Percentiles rank a stretch among this genome's conserved stretches.
Evolutionary conservation across 2,888 invertebrate species (phyloP).

Genomic region (Sesia bembeciformis): DNA sequence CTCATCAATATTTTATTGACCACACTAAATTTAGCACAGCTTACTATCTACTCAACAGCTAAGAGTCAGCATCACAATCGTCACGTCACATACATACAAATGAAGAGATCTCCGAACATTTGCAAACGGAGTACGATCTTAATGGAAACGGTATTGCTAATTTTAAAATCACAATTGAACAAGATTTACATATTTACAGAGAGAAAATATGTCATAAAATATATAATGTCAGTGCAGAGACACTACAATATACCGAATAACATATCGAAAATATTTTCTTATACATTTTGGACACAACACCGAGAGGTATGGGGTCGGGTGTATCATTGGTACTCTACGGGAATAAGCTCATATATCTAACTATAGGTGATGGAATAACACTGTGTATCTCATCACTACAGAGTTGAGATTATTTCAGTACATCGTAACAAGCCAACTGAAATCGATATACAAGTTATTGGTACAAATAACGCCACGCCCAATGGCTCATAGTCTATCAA

Average conservation of each 20-base stretch:
- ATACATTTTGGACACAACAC: conserved; percentile 19
- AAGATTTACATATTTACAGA: conserved; percentile 58
- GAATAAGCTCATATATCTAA: conserved; percentile 25
- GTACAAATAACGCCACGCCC: no score
- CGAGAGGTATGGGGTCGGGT: conserved; percentile 11
- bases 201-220: conserved; percentile 35
- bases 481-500: no score
- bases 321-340: conserved; percentile 13
- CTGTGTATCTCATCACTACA: no score
- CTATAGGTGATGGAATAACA: background rate
- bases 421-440: no score
- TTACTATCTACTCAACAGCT: background rate
- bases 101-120: conserved; percentile 1
- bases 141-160: conserved; percentile 21
- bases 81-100: background rate
- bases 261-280: conserved; percentile 27
- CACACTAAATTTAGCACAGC: conserved; percentile 1
- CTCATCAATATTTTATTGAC: conserved; percentile 3
- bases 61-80: background rate
- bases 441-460: no score
- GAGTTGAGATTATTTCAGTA: no score
- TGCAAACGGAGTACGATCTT: background rate
- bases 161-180: conserved; percentile 37
- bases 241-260: conserved; percentile 15
- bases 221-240: conserved; percentile 29